phyloP scores from a whole-genome alignment of 2,888 invertebrate species.

The Hetaerina titia region DNA sequence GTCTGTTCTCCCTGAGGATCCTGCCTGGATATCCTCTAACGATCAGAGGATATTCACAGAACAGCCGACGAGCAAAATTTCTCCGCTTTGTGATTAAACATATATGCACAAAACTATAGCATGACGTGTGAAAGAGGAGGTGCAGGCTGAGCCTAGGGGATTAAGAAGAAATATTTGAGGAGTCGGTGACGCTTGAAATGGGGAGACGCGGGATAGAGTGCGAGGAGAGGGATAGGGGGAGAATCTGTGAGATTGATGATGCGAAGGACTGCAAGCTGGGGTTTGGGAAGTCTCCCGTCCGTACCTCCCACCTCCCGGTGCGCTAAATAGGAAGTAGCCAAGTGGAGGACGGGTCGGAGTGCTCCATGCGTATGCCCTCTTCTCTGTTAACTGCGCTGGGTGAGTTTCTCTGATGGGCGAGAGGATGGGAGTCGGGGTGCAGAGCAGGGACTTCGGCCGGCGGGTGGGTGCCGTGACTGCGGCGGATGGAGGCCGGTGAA shows the following conservation, averaged over 20 bases:
- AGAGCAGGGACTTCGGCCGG: too few species aligned
- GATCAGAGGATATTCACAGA: not conserved
- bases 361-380: not conserved
- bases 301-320: slow-evolving; percentile 19
- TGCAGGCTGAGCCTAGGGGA: not conserved
- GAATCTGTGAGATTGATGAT: slow-evolving; percentile 48
- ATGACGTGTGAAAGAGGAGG: not conserved
- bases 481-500: not conserved
- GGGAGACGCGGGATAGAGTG: not conserved
- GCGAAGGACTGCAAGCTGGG: not conserved
- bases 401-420: not conserved
- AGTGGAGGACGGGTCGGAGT: not conserved
- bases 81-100: not conserved
- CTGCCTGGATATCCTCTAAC: not conserved
- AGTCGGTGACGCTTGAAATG: not conserved
- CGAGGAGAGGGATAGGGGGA: not conserved
- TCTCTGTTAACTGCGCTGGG: not conserved
- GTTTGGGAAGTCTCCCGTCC: not conserved
- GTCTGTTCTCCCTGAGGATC: not conserved
- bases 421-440: not conserved
- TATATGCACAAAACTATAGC: not conserved
- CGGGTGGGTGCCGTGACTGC: not conserved
- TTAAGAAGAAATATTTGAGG: slow-evolving; percentile 16
- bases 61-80: not conserved
- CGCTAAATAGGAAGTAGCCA: slow-evolving; percentile 35